Percentiles rank a stretch among this genome's conserved stretches.
These are phyloP conservation scores for Epiblema foenella DNA, from an alignment of 2,888 invertebrate species.

Conservation along the genomic window DNA sequence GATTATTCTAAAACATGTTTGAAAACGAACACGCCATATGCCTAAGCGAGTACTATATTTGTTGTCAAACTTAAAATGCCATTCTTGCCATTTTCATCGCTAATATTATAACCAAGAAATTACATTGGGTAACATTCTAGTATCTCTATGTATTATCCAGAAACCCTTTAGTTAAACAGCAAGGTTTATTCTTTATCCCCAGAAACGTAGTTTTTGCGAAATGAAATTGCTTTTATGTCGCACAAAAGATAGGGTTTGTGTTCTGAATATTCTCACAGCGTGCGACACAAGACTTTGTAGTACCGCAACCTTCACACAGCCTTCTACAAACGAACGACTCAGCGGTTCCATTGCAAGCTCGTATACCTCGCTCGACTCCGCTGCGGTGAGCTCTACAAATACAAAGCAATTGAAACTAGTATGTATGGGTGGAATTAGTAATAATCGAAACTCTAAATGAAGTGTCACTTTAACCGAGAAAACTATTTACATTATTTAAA, in stretches of 20 bases:
- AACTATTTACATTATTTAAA: not conserved
- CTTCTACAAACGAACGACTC: slow-evolving; percentile 21
- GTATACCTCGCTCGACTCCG: slow-evolving; percentile 9
- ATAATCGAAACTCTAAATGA: slow-evolving; percentile 23
- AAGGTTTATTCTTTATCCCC: not conserved
- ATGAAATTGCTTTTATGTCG: slow-evolving; percentile 9
- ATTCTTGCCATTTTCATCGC: too few relatives aligned
- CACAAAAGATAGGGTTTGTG: slow-evolving; percentile 6
- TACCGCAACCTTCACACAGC: slow-evolving; percentile 23
- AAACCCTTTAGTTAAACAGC: not conserved
- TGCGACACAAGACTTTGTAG: slow-evolving; percentile 28
- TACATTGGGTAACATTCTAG: too few relatives aligned
- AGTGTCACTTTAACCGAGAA: slow-evolving; percentile 9
- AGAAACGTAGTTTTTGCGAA: not conserved
- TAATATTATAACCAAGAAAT: too few relatives aligned
- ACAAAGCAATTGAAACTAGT: slow-evolving; percentile 26
- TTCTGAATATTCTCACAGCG: slow-evolving; percentile 7
- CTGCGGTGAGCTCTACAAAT: slow-evolving; percentile 31
- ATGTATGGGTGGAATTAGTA: not conserved
- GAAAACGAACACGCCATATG: too few relatives aligned
- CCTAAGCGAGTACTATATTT: too few relatives aligned
- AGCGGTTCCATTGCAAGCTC: slow-evolving; percentile 23
- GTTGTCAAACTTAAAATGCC: too few relatives aligned
- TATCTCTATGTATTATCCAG: too few relatives aligned
- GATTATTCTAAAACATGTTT: too few relatives aligned